Evolutionary conservation across 2,113 vertebrate genomes (phyloP).

Genomic region (Atractosteus spatula): DNA sequence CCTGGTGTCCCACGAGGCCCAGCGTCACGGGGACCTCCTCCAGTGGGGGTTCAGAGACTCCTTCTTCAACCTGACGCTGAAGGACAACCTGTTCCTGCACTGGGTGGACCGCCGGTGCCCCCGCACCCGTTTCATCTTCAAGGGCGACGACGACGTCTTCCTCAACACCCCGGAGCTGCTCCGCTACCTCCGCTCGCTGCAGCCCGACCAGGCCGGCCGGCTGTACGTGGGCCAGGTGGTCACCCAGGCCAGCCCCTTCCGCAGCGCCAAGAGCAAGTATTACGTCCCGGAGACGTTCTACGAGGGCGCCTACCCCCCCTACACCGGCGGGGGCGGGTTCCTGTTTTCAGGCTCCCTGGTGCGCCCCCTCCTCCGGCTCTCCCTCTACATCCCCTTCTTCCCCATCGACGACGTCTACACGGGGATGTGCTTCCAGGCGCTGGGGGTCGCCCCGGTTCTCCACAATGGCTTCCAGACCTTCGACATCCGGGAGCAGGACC

Average conservation of each 20-base stretch:
- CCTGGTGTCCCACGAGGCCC: conserved; percentile 58
- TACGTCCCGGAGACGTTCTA: conserved; percentile 66
- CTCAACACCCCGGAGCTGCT: conserved; percentile 67
- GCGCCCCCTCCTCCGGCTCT: conserved; percentile 28
- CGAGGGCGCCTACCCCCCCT: conserved; percentile 55
- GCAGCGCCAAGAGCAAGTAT: conserved; percentile 67
- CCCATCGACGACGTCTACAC: conserved; percentile 79
- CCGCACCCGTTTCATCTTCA: conserved; percentile 58
- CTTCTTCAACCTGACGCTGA: conserved; percentile 65
- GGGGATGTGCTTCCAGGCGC: conserved; percentile 63
- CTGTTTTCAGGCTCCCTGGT: conserved; percentile 55
- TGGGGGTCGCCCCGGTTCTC: conserved; percentile 47
- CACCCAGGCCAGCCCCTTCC: conserved; percentile 51
- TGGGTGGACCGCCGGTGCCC: conserved; percentile 60
- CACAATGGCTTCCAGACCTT: conserved; percentile 65
- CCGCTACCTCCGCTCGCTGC: conserved; percentile 51
- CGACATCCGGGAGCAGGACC: conserved; percentile 38
- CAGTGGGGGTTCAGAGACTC: conserved; percentile 73
- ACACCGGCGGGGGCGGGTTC: conserved; percentile 71
- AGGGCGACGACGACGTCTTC: conserved; percentile 80
- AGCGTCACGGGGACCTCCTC: conserved; percentile 56
- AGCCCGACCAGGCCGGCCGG: conserved; percentile 25
- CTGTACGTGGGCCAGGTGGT: conserved; percentile 73
- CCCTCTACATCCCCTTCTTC: conserved; percentile 57
- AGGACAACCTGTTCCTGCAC: conserved; percentile 59